Evolutionary conservation across 2,888 invertebrate genomes (phyloP).

Genomic region (Tachina grossa): DNA sequence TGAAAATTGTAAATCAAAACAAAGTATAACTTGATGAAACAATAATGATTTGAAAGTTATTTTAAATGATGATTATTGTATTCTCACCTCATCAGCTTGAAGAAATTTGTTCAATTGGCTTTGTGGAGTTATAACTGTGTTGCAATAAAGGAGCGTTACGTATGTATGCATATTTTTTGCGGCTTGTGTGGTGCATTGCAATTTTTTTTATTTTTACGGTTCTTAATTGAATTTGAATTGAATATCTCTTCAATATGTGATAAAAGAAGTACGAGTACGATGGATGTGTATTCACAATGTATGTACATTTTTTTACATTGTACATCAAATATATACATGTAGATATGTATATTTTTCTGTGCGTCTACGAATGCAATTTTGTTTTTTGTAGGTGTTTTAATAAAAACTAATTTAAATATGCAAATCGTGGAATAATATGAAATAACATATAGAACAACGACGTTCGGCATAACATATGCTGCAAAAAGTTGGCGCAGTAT

Average conservation of each 20-base stretch:
- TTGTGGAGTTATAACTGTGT: no score
- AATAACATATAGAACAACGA: no score
- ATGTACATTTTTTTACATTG: neutral
- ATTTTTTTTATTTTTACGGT: conserved; percentile 38
- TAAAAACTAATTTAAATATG: conserved; percentile 50
- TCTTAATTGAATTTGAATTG: conserved; percentile 59
- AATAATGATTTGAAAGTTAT: no score
- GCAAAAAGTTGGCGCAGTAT: no score
- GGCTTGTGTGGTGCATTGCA: conserved; percentile 1
- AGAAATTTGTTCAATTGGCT: neutral
- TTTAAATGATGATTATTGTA: no score
- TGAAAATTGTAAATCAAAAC: no score
- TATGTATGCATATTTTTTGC: neutral
- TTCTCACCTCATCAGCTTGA: no score
- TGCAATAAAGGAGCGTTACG: neutral
- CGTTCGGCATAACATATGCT: no score
- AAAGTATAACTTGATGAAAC: no score
- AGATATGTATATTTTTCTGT: neutral
- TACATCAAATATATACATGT: neutral
- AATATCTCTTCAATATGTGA: neutral
- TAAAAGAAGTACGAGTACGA: neutral
- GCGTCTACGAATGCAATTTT: conserved; percentile 18
- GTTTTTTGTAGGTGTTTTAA: conserved; percentile 47
- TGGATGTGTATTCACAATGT: conserved; percentile 29
- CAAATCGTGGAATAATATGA: conserved; percentile 30